Base-by-base conservation (phyloP, 1,140 invertebrate species). In the Danaus plexippus region DNA sequence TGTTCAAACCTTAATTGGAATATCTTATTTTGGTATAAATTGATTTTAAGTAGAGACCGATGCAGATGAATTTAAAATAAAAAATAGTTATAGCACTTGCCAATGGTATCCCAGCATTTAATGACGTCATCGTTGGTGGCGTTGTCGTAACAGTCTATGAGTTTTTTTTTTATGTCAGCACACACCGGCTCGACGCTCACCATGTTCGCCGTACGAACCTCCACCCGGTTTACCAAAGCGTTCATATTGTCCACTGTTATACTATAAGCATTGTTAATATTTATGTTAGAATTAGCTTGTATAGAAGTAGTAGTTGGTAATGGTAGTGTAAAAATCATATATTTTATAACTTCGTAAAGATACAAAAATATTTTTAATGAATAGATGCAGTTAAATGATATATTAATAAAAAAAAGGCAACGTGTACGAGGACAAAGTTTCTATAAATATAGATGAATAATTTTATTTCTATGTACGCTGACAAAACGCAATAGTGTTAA, bases 161-260 rank as follows among this genome's bases (percentile, higher is more conserved):
- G 66, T 9, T 54, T 55, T 9, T 71, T 54, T 59, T 71, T 70
- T 43, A 59, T 70, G 1, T 77, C 76, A 0, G 61, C 72, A 43
- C 80, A 84, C 10, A 84, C 69, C 0, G 79, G 77, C 9, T 77
- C 76, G 9, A 65, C 48, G 59, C 63, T 64, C 41, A 72, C 60
- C 68, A 85, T 73, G 48, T 78, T 76, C 1, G 71, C 63, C 4
- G 79, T 76, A 1, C 79, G 75, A 48, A 71, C 48, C 44, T 85
- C 81, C 45, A 85, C 73, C 5, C 81, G 76, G 1, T 56, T 59
- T n/a, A 75, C 62, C n/a, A 75, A 52, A 0, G 73, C 63, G 11
- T 72, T 73, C 15, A 85, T 45, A 32, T 82, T 75, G 13, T 74
- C 69, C 11, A 75, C 54, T 46, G 77, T 82, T 66, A 85, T 48